These are phyloP conservation scores for Axea sp. DNA, from an alignment of 2,888 invertebrate genomes.

Conservation along the genomic window DNA sequence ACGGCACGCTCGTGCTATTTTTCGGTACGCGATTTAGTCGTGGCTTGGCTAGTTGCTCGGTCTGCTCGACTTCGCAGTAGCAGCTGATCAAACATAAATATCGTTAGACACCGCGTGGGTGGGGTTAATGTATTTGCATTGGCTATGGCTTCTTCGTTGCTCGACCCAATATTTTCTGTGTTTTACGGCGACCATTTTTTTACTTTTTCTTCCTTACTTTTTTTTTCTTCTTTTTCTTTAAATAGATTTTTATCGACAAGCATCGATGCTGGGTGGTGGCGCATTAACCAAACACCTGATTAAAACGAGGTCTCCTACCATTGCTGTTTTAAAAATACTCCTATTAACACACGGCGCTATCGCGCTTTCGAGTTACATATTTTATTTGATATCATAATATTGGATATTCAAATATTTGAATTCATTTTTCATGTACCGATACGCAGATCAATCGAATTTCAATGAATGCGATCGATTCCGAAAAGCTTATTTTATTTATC, in stretches of 20 bases:
- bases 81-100: conserved; percentile 76
- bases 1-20: conserved; percentile 53
- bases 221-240: neutral
- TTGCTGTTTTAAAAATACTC: conserved; percentile 1
- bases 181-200: conserved; percentile 18
- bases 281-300: conserved; percentile 13
- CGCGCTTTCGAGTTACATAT: conserved; percentile 7
- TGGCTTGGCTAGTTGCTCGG: conserved; percentile 31
- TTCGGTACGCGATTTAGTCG: conserved; percentile 45
- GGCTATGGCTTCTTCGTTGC: conserved; percentile 64
- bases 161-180: conserved; percentile 48
- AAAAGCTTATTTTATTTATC: no score
- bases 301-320: conserved; percentile 3
- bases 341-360: conserved; percentile 9
- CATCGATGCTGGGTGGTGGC: no score
- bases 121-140: conserved; percentile 73
- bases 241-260: no score
- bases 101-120: conserved; percentile 66
- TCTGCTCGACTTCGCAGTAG: conserved; percentile 59
- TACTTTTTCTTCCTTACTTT: neutral
- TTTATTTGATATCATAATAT: conserved; percentile 23
- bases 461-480: no score
- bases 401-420: conserved; percentile 13
- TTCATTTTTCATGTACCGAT: conserved; percentile 7
- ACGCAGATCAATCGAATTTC: no score